Conservation (phyloP, 2,888 invertebrate species). For the Lochmaea capreae region DNA sequence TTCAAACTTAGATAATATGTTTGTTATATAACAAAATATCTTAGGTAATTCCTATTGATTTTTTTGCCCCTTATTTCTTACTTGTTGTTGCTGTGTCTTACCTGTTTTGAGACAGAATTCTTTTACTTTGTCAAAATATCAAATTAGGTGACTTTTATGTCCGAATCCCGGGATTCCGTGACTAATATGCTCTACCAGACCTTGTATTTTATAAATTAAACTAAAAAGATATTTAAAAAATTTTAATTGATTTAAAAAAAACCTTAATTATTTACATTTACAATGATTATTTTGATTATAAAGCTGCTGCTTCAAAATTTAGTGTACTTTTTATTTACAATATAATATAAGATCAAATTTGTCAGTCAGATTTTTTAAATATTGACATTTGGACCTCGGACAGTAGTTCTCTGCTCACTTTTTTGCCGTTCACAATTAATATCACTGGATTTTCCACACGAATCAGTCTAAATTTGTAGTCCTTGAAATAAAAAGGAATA, state of each 20-base stretch:
- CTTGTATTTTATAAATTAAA: background rate
- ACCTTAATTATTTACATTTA: background rate
- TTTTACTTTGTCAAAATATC: too few species aligned
- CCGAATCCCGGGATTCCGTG: too few species aligned
- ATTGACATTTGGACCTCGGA: slow-evolving; percentile 75
- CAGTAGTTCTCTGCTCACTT: slow-evolving; percentile 74
- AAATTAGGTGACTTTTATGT: too few species aligned
- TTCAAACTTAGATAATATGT: too few species aligned
- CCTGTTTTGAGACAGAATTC: too few species aligned
- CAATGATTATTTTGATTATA: background rate
- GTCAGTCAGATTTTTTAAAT: slow-evolving; percentile 72
- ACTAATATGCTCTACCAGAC: too few species aligned
- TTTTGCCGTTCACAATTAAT: slow-evolving; percentile 81
- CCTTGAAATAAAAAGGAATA: slow-evolving; percentile 65
- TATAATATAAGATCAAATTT: slow-evolving; percentile 21
- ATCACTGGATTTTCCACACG: slow-evolving; percentile 83
- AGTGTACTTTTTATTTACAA: slow-evolving; percentile 25
- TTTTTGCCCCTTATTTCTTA: too few species aligned
- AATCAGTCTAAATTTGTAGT: slow-evolving; percentile 78
- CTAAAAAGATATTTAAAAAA: background rate
- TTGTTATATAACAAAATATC: too few species aligned
- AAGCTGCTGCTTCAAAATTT: slow-evolving; percentile 14
- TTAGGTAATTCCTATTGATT: too few species aligned
- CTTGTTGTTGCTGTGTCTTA: too few species aligned
- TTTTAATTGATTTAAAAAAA: background rate